Base-by-base conservation (phyloP, 1,140 invertebrate species). In the Pissodes strobi region DNA sequence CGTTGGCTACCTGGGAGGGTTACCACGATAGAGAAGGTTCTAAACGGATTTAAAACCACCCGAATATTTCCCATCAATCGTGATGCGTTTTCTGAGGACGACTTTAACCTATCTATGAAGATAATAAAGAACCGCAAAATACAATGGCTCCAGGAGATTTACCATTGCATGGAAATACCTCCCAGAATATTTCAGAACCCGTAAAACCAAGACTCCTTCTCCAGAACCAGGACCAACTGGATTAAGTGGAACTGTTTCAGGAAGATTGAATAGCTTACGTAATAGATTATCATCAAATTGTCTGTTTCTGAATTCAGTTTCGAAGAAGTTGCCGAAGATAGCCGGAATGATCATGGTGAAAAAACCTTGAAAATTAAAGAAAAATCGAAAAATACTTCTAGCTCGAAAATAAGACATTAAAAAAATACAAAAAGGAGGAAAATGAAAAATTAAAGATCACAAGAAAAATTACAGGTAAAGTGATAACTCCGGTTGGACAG, bases 301-400 rank as follows among this genome's bases (percentile, higher is more conserved):
- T 52, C 49, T 52, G 49, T 27, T 10, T 52, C 49, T 34, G 21
- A 52, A 27, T 4, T 52, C 9, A 52, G 4, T 52, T 52, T 52
- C 21, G 27, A 52, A 27, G 25, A 27, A 52, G 13, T 34, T 25
- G 21, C 15, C 12, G 49, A 52, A 27, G 49, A 48, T 48, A 48
- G 19, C 27, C 27, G 8, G 9, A 52, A 22, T 22, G 23, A 52
- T 52, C 21, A 52, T 27, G 22, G 17, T 52, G 49, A 52, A 9
- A 34, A 52, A 30, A 52, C 49, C 12, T 19, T 52, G 17, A 52
- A 34, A 34, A 52, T 52, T 52, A 52, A 52, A 34, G 27, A 52
- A 52, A 13, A 52, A 46, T 3, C 8, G 43, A n/a, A n/a, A 41
- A 46, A 46, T 18, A 22, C 38, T 46, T 46, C 21, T 46, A 43